Evolutionary conservation across 2,797 vertebrate species (phyloP), one percentile per base, ranked within the genome.

Genomic region (Gymnocypris eckloni): DNA sequence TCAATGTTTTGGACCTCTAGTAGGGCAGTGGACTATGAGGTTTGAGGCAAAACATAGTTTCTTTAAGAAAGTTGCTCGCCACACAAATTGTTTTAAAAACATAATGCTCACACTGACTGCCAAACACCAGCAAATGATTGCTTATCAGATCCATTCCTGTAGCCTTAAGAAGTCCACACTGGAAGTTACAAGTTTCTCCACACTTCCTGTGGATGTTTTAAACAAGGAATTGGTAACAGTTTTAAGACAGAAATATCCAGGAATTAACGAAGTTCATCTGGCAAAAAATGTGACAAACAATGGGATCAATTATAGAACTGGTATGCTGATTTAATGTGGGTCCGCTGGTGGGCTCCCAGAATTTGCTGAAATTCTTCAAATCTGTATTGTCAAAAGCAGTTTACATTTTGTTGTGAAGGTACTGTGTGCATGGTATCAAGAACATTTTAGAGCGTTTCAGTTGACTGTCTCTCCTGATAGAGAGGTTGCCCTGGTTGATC

Each of bases 311-410:
- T 76, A 76, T 76, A 76, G 28, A 54, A 76, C 28, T 20, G 33
- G 33, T 22, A 56, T 56, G 50, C 50, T 77, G 4, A 56, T 77
- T 77, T 37, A 11, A n/a, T 56, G 39, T 77, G 33, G 52, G 16
- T 77, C 75, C 39, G 33, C 50, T 37, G 75, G 75, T 77, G 73
- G 64, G 3, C 43, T 52, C 7, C 64, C 45, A 66, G 64, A 69
- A 43, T 81, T 81, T 69, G 79, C 64, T 20, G 45, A 70, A 50
- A 81, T 88, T 84, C 43, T 86, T 37, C 77, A 88, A 82, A 84
- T 86, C 59, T 83, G 54, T 69, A 77, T 86, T 41, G 37, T 84
- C 59, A 78, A 77, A 41, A 82, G 69, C 22, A 77, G 41, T 43
- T 56, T 84, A 48, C 45, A 33, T 37, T 84, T 88, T 71, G 79